phyloP scores from a whole-genome alignment of 2,113 vertebrate genomes.

The Charina bottae region DNA sequence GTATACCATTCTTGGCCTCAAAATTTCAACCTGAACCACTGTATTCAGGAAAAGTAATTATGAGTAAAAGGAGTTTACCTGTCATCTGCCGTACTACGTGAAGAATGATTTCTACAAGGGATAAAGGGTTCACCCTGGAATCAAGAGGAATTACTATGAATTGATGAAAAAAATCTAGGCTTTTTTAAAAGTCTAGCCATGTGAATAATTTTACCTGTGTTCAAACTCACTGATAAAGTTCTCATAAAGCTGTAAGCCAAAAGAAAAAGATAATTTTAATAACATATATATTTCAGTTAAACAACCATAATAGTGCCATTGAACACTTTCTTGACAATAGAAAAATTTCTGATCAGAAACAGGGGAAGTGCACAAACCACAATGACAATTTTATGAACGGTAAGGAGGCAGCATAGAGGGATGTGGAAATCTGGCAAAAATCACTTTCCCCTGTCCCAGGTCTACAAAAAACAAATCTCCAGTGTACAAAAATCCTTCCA shows the following conservation, averaged over 20 bases:
- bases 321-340: fast-evolving
- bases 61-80: conserved; percentile 70
- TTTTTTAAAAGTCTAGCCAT: not conserved
- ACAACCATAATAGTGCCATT: fast-evolving
- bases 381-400: not conserved
- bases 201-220: conserved; percentile 85
- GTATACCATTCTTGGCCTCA: not conserved
- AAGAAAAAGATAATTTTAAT: conserved; percentile 10
- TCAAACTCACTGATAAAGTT: conserved; percentile 98
- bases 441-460: not conserved
- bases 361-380: fast-evolving
- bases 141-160: not conserved
- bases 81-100: conserved; percentile 92
- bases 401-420: not conserved
- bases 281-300: fast-evolving
- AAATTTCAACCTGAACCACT: fast-evolving
- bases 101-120: conserved; percentile 94
- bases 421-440: not conserved
- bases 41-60: fast-evolving
- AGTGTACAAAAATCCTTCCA: not conserved
- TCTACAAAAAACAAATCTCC: not conserved
- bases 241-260: conserved; percentile 86
- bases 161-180: not conserved
- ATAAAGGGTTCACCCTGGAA: conserved; percentile 94
- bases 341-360: fast-evolving